Conservation (phyloP, 2,888 invertebrate species). For the Entomobrya multifasciata region DNA sequence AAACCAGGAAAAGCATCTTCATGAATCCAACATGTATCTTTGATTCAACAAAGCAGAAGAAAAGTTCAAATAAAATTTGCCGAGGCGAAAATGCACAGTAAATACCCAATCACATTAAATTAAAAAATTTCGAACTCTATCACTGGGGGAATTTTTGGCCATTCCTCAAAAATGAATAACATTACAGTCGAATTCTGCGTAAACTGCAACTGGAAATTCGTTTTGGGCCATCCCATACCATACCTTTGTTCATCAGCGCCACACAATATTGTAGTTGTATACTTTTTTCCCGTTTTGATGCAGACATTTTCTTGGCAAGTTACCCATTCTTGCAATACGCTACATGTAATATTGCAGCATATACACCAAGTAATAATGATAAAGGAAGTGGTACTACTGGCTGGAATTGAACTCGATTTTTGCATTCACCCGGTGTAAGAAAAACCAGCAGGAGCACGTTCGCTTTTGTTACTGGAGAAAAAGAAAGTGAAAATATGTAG, state of each 20-base stretch:
- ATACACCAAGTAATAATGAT: background rate
- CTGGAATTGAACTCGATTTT: background rate
- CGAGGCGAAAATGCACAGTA: too few relatives aligned
- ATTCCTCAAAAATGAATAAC: background rate
- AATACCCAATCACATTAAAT: too few relatives aligned
- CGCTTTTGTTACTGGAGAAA: too few relatives aligned
- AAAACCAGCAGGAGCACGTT: too few relatives aligned
- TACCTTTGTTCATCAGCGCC: too few relatives aligned
- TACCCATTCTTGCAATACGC: constrained; percentile 14
- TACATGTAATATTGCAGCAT: too few relatives aligned
- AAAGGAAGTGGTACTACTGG: background rate
- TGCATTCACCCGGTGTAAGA: too few relatives aligned
- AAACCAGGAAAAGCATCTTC: background rate
- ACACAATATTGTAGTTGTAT: too few relatives aligned
- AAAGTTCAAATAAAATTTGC: background rate
- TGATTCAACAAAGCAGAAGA: background rate
- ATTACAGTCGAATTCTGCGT: background rate
- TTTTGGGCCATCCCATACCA: constrained; percentile 65
- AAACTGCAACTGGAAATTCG: constrained; percentile 27
- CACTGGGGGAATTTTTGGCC: too few relatives aligned
- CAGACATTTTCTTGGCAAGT: constrained; percentile 30
- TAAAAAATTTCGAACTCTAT: too few relatives aligned
- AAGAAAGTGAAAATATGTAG: constrained; percentile 11
- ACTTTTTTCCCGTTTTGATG: background rate
- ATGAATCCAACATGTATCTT: background rate